Percentiles rank a stretch among this genome's conserved stretches.
These are phyloP conservation scores for Ctenosaura bakeri DNA, from an alignment of 2,797 vertebrate species.

Conservation along the genomic window DNA sequence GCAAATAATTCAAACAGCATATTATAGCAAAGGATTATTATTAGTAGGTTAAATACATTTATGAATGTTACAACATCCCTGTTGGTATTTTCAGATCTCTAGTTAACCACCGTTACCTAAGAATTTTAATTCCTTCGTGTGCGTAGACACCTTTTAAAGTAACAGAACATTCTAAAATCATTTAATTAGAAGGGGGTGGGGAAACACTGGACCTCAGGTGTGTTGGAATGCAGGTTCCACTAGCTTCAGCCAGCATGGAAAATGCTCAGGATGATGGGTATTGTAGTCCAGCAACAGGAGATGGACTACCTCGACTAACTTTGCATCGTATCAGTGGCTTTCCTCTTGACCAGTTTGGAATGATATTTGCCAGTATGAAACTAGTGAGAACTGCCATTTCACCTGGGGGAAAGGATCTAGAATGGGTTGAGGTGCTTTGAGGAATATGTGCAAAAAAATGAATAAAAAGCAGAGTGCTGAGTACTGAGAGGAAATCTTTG, in stretches of 20 bases:
- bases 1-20: conserved; percentile 49
- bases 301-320: background rate
- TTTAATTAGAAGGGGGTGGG: background rate
- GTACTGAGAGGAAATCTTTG: background rate
- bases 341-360: background rate
- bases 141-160: background rate
- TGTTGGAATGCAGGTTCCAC: background rate
- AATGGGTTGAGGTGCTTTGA: background rate
- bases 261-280: background rate
- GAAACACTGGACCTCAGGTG: background rate
- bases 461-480: background rate
- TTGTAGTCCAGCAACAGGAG: background rate
- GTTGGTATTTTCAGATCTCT: background rate
- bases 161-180: background rate
- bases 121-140: background rate
- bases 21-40: conserved; percentile 41
- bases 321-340: background rate
- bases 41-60: conserved; percentile 43
- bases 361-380: background rate
- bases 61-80: conserved; percentile 41
- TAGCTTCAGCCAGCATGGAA: background rate
- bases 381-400: background rate
- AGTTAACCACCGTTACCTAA: background rate
- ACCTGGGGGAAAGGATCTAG: background rate
- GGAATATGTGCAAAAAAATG: background rate